phyloP scores from a whole-genome alignment of 2,888 invertebrate species.

The Drosophila ustulata region DNA sequence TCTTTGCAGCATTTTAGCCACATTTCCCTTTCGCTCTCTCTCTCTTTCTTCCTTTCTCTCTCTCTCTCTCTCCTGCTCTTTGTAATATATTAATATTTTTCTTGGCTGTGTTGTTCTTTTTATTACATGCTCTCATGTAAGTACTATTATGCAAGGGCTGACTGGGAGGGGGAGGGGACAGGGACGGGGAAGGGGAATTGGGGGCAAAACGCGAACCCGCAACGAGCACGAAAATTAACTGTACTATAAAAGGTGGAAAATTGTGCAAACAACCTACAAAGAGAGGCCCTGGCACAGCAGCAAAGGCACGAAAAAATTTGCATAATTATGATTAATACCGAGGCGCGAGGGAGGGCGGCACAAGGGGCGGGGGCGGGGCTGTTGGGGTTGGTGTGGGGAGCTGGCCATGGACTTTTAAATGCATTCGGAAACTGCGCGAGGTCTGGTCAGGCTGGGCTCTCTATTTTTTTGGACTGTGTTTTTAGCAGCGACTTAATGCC shows the following conservation, averaged over 20 bases:
- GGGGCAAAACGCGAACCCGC: slow-evolving; percentile 46
- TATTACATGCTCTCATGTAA: slow-evolving; percentile 51
- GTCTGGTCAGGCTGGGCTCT: slow-evolving; percentile 18
- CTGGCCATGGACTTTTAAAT: slow-evolving; percentile 42
- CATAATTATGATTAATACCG: slow-evolving; percentile 82
- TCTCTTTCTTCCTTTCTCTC: not conserved
- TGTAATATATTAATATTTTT: slow-evolving; percentile 23
- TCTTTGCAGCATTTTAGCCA: slow-evolving; percentile 56
- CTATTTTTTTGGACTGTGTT: not conserved
- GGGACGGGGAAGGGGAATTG: slow-evolving; percentile 16
- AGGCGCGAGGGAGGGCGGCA: slow-evolving; percentile 9
- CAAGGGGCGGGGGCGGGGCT: not conserved
- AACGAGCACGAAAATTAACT: slow-evolving; percentile 77
- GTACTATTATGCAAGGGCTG: slow-evolving; percentile 45
- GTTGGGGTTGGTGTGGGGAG: not conserved
- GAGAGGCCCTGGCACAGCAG: slow-evolving; percentile 42
- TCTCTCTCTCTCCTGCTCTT: not conserved
- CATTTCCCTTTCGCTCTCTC: slow-evolving; percentile 11
- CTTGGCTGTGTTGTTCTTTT: slow-evolving; percentile 23
- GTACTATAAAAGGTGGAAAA: slow-evolving; percentile 82
- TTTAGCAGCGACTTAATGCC: slow-evolving; percentile 20
- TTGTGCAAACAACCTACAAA: slow-evolving; percentile 79
- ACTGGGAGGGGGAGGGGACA: not conserved
- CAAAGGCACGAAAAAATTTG: slow-evolving; percentile 58
- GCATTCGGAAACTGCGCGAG: slow-evolving; percentile 64